Base-by-base conservation (phyloP, 1,140 invertebrate genomes). In the Leguminivora glycinivorella region DNA sequence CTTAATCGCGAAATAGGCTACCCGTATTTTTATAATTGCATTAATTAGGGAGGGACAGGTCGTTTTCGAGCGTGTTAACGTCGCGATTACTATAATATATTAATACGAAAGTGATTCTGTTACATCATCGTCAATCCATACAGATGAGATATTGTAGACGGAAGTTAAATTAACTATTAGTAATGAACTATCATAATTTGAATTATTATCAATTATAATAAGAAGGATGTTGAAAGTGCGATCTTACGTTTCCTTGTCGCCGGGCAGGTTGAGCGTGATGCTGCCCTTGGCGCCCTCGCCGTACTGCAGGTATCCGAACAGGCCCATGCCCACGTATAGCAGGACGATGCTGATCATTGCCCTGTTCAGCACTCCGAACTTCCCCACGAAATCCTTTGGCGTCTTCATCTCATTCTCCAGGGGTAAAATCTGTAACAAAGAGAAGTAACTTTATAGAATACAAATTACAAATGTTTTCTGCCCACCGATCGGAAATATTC, bases 321-420 rank as follows among this genome's bases (percentile, higher is more conserved):
- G 94, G 25, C 96, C 96, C 83, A 97, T 93, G 2, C 93, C 92
- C 0, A 95, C 93, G 80, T 97, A 97, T 2, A 97, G 80, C 7
- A 92, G 72, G 2, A 95, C 93, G 40, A 97, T 96, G 1, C 93
- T 88, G 1, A 93, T 80, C 96, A 98, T 97, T 2, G 95, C 95
- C 0, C 94, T 91, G 81, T 97, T 97, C 1, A 97, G 81, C 0
- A 97, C 96, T 5, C 97, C 97, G 31, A 92, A 94, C 7, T 92
- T 87, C 14, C 94, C 94, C 0, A 93, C 94, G 88, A 97, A 97
- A 12, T 89, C 89, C 81, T 94, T 92, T 0, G 96, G 96, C 0
- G 93, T 94, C 79, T 95, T 95, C 96, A 98, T 97, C 83, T 96
- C 96, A 79, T 97, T 97, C 83, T 97, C 96, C 71, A 97, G 81